Evolutionary conservation across 2,113 vertebrate genomes (phyloP).

Genomic region (Piprites chloris): DNA sequence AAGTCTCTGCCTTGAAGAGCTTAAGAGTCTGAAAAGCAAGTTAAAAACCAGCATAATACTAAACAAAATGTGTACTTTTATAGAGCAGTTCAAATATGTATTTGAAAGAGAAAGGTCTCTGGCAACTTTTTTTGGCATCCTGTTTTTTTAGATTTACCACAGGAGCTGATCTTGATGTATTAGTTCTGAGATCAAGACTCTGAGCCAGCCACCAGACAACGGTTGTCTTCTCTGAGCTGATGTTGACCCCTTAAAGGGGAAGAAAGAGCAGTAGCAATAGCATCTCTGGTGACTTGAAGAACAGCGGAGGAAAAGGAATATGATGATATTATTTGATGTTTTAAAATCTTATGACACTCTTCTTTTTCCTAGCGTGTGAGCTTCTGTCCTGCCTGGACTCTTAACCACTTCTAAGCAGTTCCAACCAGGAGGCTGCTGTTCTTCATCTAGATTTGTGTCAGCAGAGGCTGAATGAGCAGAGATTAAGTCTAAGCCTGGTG

Average conservation of each 20-base stretch:
- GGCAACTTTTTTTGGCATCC: not conserved
- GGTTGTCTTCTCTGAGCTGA: not conserved
- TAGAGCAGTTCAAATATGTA: not conserved
- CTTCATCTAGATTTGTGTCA: not conserved
- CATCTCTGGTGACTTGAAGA: not conserved
- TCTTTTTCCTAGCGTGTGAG: not conserved
- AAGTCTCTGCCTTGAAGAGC: not conserved
- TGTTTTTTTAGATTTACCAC: not conserved
- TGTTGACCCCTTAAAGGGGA: not conserved
- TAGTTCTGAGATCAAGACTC: not conserved
- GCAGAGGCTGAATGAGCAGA: not conserved
- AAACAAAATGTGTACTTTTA: not conserved
- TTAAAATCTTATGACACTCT: not conserved
- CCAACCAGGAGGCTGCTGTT: not conserved
- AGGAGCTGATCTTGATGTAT: not conserved
- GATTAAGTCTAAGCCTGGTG: not conserved
- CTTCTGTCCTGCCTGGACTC: not conserved
- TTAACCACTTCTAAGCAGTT: slow-evolving; percentile 1
- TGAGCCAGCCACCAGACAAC: rapidly evolving
- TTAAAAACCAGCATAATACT: not conserved
- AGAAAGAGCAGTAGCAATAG: not conserved
- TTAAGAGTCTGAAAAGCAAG: not conserved
- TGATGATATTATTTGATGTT: not conserved
- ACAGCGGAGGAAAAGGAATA: not conserved
- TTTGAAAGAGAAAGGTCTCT: slow-evolving; percentile 1